Evolutionary conservation across 2,888 invertebrate genomes (phyloP).

Genomic region (Argyresthia albistria): DNA sequence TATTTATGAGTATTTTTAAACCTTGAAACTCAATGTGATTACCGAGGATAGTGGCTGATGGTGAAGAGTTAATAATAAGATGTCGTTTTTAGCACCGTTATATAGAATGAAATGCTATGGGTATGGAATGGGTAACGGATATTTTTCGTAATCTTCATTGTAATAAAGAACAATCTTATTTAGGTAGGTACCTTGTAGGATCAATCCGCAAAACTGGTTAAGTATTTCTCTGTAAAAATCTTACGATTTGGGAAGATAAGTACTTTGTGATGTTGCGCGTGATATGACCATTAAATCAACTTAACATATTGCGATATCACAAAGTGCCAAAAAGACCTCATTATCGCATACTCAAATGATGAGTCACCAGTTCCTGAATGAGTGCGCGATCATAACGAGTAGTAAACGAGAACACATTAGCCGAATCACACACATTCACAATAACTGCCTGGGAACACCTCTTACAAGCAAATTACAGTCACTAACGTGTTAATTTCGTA

Average conservation of each 20-base stretch:
- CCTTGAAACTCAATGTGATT: conserved; percentile 30
- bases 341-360: too few species aligned
- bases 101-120: too few species aligned
- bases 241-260: too few species aligned
- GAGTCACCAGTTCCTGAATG: neutral
- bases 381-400: conserved; percentile 8
- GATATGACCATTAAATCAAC: neutral
- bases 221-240: too few species aligned
- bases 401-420: conserved; percentile 46
- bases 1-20: conserved; percentile 42
- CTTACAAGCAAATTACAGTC: conserved; percentile 53
- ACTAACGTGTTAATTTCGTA: conserved; percentile 60
- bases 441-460: conserved; percentile 46
- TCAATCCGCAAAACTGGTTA: too few species aligned
- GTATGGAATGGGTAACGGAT: too few species aligned
- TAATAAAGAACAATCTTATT: neutral
- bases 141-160: too few species aligned
- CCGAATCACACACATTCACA: conserved; percentile 48
- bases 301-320: neutral
- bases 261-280: neutral
- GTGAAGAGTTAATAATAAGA: neutral
- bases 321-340: neutral
- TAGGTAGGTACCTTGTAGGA: too few species aligned
- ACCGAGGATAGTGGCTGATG: neutral
- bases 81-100: too few species aligned